Base-by-base conservation (phyloP, 92 coral and sea anemone species). In the Parazoanthus swiftii region DNA sequence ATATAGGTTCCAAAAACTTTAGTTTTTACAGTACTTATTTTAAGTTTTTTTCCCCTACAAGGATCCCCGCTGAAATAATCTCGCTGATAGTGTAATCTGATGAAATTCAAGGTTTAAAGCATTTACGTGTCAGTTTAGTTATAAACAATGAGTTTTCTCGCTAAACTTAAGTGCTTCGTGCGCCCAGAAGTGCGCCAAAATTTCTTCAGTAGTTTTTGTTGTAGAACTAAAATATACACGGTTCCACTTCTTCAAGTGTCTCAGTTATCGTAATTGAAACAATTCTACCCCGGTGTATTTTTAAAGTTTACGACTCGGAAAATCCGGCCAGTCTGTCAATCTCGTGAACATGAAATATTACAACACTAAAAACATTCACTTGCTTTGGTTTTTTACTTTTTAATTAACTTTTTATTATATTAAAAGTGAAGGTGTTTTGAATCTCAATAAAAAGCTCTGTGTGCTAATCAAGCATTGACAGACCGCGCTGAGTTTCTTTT, bases 351-450 rank as follows among this genome's bases (percentile, higher is more conserved):
- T 20, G 70, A 71, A 44, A 70, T 70, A 72, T 44, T 37, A 46
- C 77, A 72, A 13, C 44, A 26, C 82, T 14, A 50, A 21, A n/a
- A 51, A 13, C 70, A 46, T 84, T 84, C 67, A 25, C 26, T 84
- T 84, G 87, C 67, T 46, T 84, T 84, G 66, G 46, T 54, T 33
- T 71, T 73, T 70, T 48, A 15, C 59, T 72, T 50, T 84, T 70
- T 73, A 84, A 84, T 84, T 84, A 84, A 70, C 67, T 84, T 84
- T 63, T 84, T 70, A 84, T 84, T 84, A 50, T 84, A 71, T 71
- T 70, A 26, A 71, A 84, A 84, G 77, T 36, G 68, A 43, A 46
- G 79, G 87, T 36, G 77, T 84, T 84, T 73, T 46, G 59, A 84
- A 71, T 71, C 85, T 42, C 50, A 80, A 84, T 73, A 72, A 71